Evolutionary conservation across 2,797 vertebrate genomes (phyloP).

Genomic region (Yasuhikotakia modesta): DNA sequence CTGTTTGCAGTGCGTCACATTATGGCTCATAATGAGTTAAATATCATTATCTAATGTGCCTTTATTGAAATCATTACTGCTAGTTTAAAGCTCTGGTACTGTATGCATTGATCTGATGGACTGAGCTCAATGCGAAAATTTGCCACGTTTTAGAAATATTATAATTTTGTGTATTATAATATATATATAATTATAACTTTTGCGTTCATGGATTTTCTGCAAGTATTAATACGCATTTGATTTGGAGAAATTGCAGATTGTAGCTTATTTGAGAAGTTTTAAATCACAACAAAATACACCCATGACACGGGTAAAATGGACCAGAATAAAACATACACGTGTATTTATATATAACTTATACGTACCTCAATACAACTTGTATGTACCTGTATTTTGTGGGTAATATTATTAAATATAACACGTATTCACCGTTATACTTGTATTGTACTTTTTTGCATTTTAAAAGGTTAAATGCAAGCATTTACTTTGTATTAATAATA

Average conservation of each 20-base stretch:
- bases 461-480: not conserved
- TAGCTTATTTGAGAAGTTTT: not conserved
- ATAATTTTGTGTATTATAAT: no score
- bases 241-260: not conserved
- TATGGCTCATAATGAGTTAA: not conserved
- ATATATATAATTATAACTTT: no score
- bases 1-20: constrained; percentile 4
- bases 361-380: not conserved
- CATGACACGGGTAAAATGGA: not conserved
- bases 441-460: not conserved
- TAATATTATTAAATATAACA: not conserved
- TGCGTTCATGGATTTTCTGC: not conserved
- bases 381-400: not conserved
- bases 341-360: not conserved
- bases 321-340: not conserved
- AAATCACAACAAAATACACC: not conserved
- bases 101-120: not conserved
- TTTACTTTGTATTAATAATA: constrained; percentile 57
- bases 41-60: not conserved
- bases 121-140: not conserved
- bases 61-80: not conserved
- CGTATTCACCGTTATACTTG: not conserved
- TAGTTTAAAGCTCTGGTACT: not conserved
- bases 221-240: not conserved
- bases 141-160: no score